A percentile compares a stretch with the other conserved stretches of the same genome.
Evolutionary conservation across 2,113 vertebrate genomes (phyloP).

Genomic region (Zingel zingel): DNA sequence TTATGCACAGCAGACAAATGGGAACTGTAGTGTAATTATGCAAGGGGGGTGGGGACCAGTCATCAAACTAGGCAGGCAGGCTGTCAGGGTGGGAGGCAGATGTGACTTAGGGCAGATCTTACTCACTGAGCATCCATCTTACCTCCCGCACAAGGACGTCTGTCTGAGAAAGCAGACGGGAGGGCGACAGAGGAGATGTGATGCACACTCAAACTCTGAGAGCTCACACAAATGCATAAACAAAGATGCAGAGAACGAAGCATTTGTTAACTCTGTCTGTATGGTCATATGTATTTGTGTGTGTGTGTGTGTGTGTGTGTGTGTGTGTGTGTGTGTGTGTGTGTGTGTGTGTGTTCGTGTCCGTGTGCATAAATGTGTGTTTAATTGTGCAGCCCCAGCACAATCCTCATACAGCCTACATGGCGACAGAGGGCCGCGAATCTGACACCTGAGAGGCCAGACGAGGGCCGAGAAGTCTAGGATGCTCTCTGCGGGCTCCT

Average conservation of each 20-base stretch:
- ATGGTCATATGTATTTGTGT: not conserved
- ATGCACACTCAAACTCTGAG: slow-evolving; percentile 67
- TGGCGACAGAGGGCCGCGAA: slow-evolving; percentile 84
- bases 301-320: not conserved
- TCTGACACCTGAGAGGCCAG: slow-evolving; percentile 85
- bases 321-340: not conserved
- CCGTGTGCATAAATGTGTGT: slow-evolving; percentile 26
- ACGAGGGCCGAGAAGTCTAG: slow-evolving; percentile 65
- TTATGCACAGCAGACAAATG: slow-evolving; percentile 74
- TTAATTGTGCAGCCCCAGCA: slow-evolving; percentile 83
- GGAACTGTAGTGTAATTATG: slow-evolving; percentile 74
- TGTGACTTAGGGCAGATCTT: slow-evolving; percentile 73
- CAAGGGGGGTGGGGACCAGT: slow-evolving; percentile 15
- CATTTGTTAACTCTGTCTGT: slow-evolving; percentile 16
- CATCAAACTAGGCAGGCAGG: slow-evolving; percentile 49
- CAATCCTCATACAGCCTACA: slow-evolving; percentile 80
- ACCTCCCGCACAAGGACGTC: slow-evolving; percentile 70
- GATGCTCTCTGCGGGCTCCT: slow-evolving; percentile 64
- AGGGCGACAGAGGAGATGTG: slow-evolving; percentile 73
- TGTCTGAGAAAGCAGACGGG: slow-evolving; percentile 73
- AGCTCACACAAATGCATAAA: slow-evolving; percentile 59
- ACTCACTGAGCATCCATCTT: slow-evolving; percentile 75
- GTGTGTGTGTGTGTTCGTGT: not conserved
- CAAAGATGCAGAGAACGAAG: not conserved
- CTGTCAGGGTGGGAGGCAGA: slow-evolving; percentile 67